Base-by-base conservation (phyloP, 1,140 invertebrate genomes). In the Drosophila mojavensis region DNA sequence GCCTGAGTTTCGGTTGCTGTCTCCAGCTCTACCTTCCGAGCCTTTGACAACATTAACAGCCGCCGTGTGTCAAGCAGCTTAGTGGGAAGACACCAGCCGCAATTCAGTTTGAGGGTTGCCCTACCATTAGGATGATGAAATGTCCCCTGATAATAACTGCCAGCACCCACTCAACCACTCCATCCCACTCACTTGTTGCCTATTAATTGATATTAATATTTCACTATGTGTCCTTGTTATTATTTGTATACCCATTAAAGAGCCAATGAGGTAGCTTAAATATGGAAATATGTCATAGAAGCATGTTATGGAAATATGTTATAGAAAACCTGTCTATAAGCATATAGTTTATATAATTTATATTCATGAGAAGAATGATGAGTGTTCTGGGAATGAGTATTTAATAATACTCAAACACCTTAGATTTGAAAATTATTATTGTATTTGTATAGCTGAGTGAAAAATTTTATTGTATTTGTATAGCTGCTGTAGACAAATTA, bases 141-240 rank as follows among this genome's bases (percentile, higher is more conserved):
- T 83, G 83, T 36, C 66, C 82, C 83, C 72, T 13, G 56, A 81
- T 65, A 79, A 79, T 71, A 60, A 65, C 59, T 5, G 20, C 7
- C 15, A 50, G 39, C 75, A 41, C 28, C 33, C 10, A 28, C 33
- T 24, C 20, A 11, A 10, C 4, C 30, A 50, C 17, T 3, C 15
- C 47, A 17, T 17, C 58, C 61, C 58, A 68, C 33, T 63, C 71
- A 86, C 82, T 86, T 86, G 83, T 86, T 88, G 83, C 79, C 83
- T 81, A 75, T 71, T 88, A 86, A 88, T 82, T 88, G 80, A 56
- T 77, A 86, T 88, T 86, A 88, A 88, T 83, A 88, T 77, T 88
- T 67, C 36, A 86, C 41, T 15, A 64, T 70, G 67, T 45, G 47
- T 60, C 15, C 53, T 62, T 50, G 36, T 39, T 39, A 15, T 45